phyloP scores from a whole-genome alignment of 2,888 invertebrate genomes.

The Osmoderma eremita region DNA sequence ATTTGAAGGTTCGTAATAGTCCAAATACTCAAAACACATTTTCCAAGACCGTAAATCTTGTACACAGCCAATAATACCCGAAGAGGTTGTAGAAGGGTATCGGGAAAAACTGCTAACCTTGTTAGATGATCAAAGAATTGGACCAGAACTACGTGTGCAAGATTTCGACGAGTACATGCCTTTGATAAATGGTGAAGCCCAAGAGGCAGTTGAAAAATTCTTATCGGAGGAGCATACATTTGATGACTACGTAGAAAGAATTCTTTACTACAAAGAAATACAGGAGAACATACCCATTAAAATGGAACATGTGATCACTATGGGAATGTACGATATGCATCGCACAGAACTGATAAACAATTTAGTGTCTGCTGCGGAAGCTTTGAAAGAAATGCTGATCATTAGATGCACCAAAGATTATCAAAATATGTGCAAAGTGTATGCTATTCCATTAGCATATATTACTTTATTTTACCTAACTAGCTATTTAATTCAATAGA shows the following conservation, averaged over 20 bases:
- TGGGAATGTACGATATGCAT: slow-evolving; percentile 88
- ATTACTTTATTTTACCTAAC: neutral
- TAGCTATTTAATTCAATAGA: slow-evolving; percentile 63
- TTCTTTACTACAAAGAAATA: slow-evolving; percentile 72
- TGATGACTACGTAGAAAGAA: slow-evolving; percentile 71
- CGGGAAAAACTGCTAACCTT: slow-evolving; percentile 71
- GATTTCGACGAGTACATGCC: slow-evolving; percentile 85
- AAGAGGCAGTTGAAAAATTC: slow-evolving; percentile 72
- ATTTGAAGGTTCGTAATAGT: slow-evolving; percentile 54
- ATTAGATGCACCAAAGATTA: slow-evolving; percentile 82
- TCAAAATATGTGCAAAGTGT: slow-evolving; percentile 80
- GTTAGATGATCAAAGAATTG: slow-evolving; percentile 77
- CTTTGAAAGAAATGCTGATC: slow-evolving; percentile 76
- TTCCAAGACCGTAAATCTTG: neutral
- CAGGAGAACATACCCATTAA: slow-evolving; percentile 70
- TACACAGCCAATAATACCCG: slow-evolving; percentile 78
- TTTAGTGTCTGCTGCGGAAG: slow-evolving; percentile 74
- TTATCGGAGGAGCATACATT: slow-evolving; percentile 73
- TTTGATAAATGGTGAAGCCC: slow-evolving; percentile 77
- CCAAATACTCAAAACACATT: no score
- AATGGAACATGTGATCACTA: slow-evolving; percentile 74
- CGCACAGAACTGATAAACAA: slow-evolving; percentile 80
- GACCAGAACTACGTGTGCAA: slow-evolving; percentile 76
- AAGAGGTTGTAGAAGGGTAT: slow-evolving; percentile 73
- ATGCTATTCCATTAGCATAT: slow-evolving; percentile 57